Base-by-base conservation (phyloP, 2,797 vertebrate species). In the Eurystomus glaucurus region DNA sequence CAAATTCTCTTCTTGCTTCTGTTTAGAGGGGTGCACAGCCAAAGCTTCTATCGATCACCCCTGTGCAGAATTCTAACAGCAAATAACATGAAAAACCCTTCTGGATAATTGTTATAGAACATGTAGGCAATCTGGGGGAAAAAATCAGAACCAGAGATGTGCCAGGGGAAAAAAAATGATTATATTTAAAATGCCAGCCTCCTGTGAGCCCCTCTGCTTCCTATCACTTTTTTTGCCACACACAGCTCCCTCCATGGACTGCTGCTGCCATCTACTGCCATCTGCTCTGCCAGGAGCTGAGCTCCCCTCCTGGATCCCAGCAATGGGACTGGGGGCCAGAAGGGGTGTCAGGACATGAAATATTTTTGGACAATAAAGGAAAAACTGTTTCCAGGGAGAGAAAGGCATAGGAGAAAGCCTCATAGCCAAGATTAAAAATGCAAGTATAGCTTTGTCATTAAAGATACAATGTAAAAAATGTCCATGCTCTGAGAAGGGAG, bases 211-310 rank as follows among this genome's bases (percentile, higher is more conserved):
- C 45, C 51, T 51, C 61, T 65, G 50, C 10, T 88, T 88, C 51
- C 43, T 5, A 22, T 25, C 0, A 0, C 48, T 85, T 41, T 5
- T 48, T 91, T 74, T 55, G 66, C 11, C 11, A 14, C 23, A 71
- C 64, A 8, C 1, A 2, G 13, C 29, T 37, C 54, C 54, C 89
- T 83, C 14, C 11, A 3, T 68, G 95, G 96, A 74, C 69, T 85
- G 93, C 85, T 98, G 96, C 97, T 98, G 98, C 98, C 98, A 98
- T 95, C 98, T 98, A 97, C 97, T 97, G 98, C 76, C 70, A 19
- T 0, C 11, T 2, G 4, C 50, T 21, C 35, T 41, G 41, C 52
- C 43, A 23, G 29, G 31, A 84, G 31, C 83, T 35, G 55, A 85
- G 72, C 35, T 75, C 22, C 55, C 5, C 43, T 74, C 21, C 55